Evolutionary conservation across 2,113 vertebrate genomes (phyloP), one percentile per base, ranked within the genome.

Genomic region (Xenopus tropicalis): DNA sequence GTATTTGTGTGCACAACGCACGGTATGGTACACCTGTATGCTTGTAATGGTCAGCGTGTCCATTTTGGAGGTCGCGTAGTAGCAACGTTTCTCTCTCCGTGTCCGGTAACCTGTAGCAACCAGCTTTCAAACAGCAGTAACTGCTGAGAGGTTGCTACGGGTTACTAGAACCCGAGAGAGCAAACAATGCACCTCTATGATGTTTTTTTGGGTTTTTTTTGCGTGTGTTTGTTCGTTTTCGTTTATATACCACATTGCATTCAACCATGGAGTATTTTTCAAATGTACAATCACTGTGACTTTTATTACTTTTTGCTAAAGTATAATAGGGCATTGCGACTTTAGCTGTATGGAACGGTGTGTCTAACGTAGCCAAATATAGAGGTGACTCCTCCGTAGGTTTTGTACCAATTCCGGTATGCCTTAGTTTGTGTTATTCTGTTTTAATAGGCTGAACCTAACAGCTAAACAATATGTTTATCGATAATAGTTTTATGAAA

Each of bases 201-300:
- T 9, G 29, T 37, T 6, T 9, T 6, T 3, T 6, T 9, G 6
- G 6, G 6, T 9, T 9, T 9, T 37, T 37, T 37, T 37, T 37
- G 2, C 10, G 29, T 37, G 29, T 37, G 25, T 29, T 3, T 29
- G 29, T 37, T 5, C 10, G 29, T 37, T 3, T 37, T 37, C 10
- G 29, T 13, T 70, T 66, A 0, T 0, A 16, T 70, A 71, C 56
- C 0, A 1, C 69, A 54, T 62, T 10, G 17, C 3, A n/a, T n/a
- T 19, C 71, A 19, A n/a, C 52, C 67, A 69, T 51, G 43, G 14
- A 70, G 71, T 80, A 76, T 64, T 61, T 80, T 70, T 64, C 0
- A 12, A 78, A 75, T 2, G 78, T 77, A 78, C 24, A 67, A 25
- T 62, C 56, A 6, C 14, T 77, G 19, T 71, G 68, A 11, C n/a